Conservation (phyloP, 2,888 invertebrate genomes). For the Cephus rjabovi region DNA sequence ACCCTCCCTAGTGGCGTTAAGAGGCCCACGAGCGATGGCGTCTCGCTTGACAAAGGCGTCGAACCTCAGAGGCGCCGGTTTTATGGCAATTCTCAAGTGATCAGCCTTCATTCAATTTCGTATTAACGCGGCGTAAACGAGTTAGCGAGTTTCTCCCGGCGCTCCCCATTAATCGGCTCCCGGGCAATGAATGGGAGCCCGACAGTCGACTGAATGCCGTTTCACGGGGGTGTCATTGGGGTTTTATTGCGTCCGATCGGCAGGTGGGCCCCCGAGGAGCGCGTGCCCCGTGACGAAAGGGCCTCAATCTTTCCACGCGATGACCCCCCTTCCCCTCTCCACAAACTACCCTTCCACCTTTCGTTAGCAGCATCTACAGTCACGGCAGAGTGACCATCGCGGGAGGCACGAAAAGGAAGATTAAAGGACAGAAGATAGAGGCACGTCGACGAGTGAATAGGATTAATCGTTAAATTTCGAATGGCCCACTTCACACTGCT, state of each 20-base stretch:
- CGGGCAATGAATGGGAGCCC: neutral
- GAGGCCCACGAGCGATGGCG: conserved; percentile 18
- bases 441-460: neutral
- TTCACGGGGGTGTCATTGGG: neutral
- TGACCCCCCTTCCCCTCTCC: neutral
- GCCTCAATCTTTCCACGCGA: neutral
- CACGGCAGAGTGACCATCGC: neutral
- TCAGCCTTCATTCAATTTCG: conserved; percentile 8
- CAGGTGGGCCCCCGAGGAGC: neutral
- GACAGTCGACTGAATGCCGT: neutral
- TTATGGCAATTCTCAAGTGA: conserved; percentile 34
- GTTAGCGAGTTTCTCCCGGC: neutral
- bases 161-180: neutral
- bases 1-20: conserved; percentile 19
- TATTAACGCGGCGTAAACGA: neutral
- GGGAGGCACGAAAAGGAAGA: neutral
- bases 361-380: neutral
- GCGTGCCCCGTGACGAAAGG: neutral
- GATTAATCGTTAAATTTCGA: neutral
- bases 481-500: neutral
- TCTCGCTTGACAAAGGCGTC: neutral
- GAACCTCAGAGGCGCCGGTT: conserved; percentile 15
- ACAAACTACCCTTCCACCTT: neutral
- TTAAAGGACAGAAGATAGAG: neutral
- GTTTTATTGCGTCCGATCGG: neutral